Base-by-base conservation (phyloP, 23 tunicate species). In the Diplosoma virens region DNA sequence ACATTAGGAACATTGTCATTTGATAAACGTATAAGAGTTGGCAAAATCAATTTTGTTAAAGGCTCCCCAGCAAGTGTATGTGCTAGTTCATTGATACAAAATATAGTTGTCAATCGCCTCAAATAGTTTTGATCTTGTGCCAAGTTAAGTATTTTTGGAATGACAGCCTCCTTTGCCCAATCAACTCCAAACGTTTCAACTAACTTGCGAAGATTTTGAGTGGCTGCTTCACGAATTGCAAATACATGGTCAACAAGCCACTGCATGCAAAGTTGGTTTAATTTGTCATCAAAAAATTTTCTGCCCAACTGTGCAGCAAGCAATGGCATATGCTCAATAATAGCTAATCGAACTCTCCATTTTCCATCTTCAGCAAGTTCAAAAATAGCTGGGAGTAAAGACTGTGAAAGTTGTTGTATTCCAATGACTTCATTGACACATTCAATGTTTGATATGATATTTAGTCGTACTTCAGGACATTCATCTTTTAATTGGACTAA, bases 161-260 rank as follows among this genome's bases (percentile, higher is more conserved):
- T 75, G 18, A 95, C 95, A 24, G 88, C 75, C 45, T 89, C 96
- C 37, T 89, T 82, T 2, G 99, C 99, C 99, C 99, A 95, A 16
- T 77, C 93, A 14, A 76, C 83, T 4, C 99, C 99, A 73, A 95
- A 95, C 2, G 90, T 61, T 54, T 89, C 99, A 30, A 95, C 96
- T 16, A 95, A 82, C 73, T 89, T 89, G 1, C 91, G 67, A 4
- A 95, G 77, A 33, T 84, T 85, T n/a, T 76, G 80, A 18, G 97
- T 88, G 27, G 99, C 99, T 1, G 99, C 99, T 33, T 95, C 94
- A 33, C 99, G 84, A 54, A 95, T 95, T 22, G 99, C 99, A 66
- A 56, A 95, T 33, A 95, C 99, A 77, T 95, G 99, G 50, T 95
- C 99, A 4, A 95, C 93, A 28, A 95, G 79, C 99, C 99, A 95